Base-by-base conservation (phyloP, 1,140 invertebrate species). In the Drosophila paulistorum region DNA sequence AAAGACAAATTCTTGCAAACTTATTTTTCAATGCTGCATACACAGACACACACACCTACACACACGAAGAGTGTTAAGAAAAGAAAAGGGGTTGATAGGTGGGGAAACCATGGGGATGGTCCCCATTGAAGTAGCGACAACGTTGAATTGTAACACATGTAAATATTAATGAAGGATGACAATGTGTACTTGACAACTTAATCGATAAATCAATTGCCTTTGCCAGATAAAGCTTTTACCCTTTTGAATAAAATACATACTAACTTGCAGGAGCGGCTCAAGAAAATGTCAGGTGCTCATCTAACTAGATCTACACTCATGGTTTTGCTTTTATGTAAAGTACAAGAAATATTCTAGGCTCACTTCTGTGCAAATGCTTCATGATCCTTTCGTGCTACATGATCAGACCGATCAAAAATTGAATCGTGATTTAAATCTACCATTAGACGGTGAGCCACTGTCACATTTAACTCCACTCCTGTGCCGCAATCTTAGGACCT, bases 151-250 rank as follows among this genome's bases (percentile, higher is more conserved):
- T 86, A 89, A 89, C 84, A 80, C 79, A 82, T 82, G 72, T 82
- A 89, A 87, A 89, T 84, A 80, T 79, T 78, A 87, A 81, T 80
- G 80, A 89, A 89, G 70, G 77, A 89, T 89, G 74, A 89, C 85
- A 89, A 89, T 81, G 75, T 75, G 77, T 79, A 85, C 85, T 89
- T 90, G 85, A 89, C 79, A 85, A 89, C 68, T 85, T 90, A 89
- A 89, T 89, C 85, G 85, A 89, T 89, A 89, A 89, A 89, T 89
- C 85, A 89, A 89, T 89, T 90, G 85, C 70, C 64, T 71, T 45
- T 70, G 77, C 41, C 74, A 78, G 84, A 87, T 87, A 83, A 83
- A 72, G 76, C 72, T 63, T 77, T 68, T 69, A 81, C 83, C 82
- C 83, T 80, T 87, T 82, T 79, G 61, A 70, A 76, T 68, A 79